Conservation (phyloP, 2,888 invertebrate genomes). For the Protophormia terraenovae region DNA sequence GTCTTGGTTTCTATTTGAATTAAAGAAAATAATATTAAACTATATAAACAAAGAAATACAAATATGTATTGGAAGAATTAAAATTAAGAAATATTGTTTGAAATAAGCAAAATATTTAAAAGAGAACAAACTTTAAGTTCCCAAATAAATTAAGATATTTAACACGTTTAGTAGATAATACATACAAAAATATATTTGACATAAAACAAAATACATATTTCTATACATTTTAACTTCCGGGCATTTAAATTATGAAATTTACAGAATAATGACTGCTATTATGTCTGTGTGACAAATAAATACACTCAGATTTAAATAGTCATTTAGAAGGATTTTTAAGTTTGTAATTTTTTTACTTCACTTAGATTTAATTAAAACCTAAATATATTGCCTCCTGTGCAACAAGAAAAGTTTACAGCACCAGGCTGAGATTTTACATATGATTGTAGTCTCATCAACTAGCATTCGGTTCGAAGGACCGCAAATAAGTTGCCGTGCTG, state of each 20-base stretch:
- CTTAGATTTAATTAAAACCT: too few relatives aligned
- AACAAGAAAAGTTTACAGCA: too few relatives aligned
- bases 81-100: background rate
- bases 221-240: conserved; percentile 12
- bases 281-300: background rate
- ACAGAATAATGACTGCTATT: background rate
- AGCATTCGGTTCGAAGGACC: too few relatives aligned
- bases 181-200: background rate
- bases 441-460: too few relatives aligned
- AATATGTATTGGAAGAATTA: background rate
- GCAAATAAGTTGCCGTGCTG: too few relatives aligned
- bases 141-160: conserved; percentile 29
- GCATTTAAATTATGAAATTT: conserved; percentile 34
- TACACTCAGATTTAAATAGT: conserved; percentile 11
- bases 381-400: too few relatives aligned
- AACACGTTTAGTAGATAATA: conserved; percentile 7
- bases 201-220: background rate
- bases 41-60: conserved; percentile 5
- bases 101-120: background rate
- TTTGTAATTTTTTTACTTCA: too few relatives aligned
- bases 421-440: too few relatives aligned
- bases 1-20: conserved; percentile 30
- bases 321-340: too few relatives aligned
- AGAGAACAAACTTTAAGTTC: conserved; percentile 1
- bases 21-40: conserved; percentile 20